A percentile compares a stretch with the other conserved stretches of the same genome.
Evolutionary conservation across 2,888 invertebrate genomes (phyloP).

Genomic region (Lasioglossum marginatum): DNA sequence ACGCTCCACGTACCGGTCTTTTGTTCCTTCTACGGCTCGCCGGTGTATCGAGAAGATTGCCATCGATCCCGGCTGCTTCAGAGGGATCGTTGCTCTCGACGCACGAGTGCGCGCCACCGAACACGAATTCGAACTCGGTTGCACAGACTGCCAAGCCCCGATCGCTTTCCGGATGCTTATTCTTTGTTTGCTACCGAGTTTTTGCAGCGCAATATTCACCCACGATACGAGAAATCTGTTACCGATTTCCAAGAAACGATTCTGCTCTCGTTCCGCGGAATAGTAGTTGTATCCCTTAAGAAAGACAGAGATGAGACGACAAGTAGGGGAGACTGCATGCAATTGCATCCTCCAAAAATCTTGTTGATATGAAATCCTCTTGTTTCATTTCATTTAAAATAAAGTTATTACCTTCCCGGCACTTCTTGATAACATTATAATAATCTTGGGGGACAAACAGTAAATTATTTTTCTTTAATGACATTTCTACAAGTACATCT

Average conservation of each 20-base stretch:
- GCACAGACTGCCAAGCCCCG: background rate
- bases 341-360: too few species aligned
- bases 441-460: too few species aligned
- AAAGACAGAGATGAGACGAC: too few species aligned
- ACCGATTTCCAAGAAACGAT: background rate
- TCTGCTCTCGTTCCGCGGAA: too few species aligned
- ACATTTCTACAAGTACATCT: too few species aligned
- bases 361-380: too few species aligned
- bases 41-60: slow-evolving; percentile 46
- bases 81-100: slow-evolving; percentile 15
- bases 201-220: background rate
- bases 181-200: slow-evolving; percentile 10
- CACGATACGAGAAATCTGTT: background rate
- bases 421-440: too few species aligned
- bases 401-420: too few species aligned
- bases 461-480: too few species aligned
- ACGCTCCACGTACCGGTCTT: slow-evolving; percentile 41
- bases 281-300: background rate
- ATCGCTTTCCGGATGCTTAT: slow-evolving; percentile 15
- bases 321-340: too few species aligned
- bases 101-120: slow-evolving; percentile 38
- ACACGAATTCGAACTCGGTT: slow-evolving; percentile 34
- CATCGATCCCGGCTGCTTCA: slow-evolving; percentile 37
- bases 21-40: slow-evolving; percentile 10
- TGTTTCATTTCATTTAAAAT: too few species aligned